Conservation (phyloP, 1,140 invertebrate species). For the Drosophila nikananu region DNA sequence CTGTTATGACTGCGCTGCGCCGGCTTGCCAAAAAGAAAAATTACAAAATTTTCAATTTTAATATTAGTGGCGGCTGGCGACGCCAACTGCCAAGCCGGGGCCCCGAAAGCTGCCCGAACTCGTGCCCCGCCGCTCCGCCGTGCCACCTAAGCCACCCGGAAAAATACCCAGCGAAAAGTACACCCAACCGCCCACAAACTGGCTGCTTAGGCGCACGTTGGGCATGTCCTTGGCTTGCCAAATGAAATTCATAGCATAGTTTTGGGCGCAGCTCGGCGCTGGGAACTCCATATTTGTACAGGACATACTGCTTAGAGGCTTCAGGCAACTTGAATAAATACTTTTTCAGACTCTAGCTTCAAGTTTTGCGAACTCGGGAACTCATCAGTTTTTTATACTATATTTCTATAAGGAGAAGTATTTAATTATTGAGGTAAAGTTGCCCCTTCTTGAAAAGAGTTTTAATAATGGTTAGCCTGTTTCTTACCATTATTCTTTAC, state of each 20-base stretch:
- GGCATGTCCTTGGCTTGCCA: constrained; percentile 82
- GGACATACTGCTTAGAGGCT: constrained; percentile 34
- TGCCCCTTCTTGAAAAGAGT: neutral
- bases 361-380: neutral
- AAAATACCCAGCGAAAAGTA: constrained; percentile 10
- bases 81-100: constrained; percentile 67
- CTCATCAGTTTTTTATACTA: neutral
- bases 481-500: neutral
- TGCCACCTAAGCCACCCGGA: constrained; percentile 3
- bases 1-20: constrained; percentile 80
- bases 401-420: neutral
- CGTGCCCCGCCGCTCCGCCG: neutral
- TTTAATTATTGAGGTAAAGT: neutral
- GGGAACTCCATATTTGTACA: constrained; percentile 55
- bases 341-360: neutral
- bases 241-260: constrained; percentile 83
- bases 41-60: constrained; percentile 84
- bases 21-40: constrained; percentile 82
- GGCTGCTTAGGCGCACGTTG: constrained; percentile 79
- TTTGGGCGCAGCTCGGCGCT: constrained; percentile 61
- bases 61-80: constrained; percentile 80
- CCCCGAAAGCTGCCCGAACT: constrained; percentile 16
- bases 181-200: constrained; percentile 17
- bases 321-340: constrained; percentile 10
- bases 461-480: neutral